Conservation (phyloP, 2,888 invertebrate species). For the Dicranocentrus wangi region DNA sequence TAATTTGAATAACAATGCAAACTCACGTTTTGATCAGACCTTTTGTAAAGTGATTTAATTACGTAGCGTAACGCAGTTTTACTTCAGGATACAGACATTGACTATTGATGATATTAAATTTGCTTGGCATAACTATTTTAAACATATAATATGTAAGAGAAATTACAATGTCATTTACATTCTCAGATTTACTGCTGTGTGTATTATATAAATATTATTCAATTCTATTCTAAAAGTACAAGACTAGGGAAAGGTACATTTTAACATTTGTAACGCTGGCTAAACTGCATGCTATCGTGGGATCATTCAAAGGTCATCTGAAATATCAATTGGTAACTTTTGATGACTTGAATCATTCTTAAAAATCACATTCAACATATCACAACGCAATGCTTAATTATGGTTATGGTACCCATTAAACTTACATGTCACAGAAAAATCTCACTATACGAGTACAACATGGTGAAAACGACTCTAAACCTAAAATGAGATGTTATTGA, state of each 20-base stretch:
- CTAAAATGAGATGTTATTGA: not conserved
- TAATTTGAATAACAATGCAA: too few relatives aligned
- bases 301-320: not conserved
- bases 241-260: not conserved
- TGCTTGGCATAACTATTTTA: too few relatives aligned
- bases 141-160: too few relatives aligned
- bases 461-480: not conserved
- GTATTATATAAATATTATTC: too few relatives aligned
- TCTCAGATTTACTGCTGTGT: too few relatives aligned
- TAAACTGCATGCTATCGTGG: not conserved
- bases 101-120: too few relatives aligned
- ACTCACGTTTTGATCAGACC: too few relatives aligned
- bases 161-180: too few relatives aligned
- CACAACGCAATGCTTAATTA: not conserved
- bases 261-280: not conserved
- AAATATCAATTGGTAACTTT: too few relatives aligned
- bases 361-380: constrained; percentile 18
- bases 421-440: constrained; percentile 6
- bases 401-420: not conserved
- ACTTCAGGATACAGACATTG: too few relatives aligned
- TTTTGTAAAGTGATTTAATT: too few relatives aligned
- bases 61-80: too few relatives aligned
- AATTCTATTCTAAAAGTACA: not conserved
- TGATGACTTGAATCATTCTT: not conserved
- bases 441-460: not conserved